phyloP scores from a whole-genome alignment of 2,797 vertebrate genomes.

The Periparus ater region DNA sequence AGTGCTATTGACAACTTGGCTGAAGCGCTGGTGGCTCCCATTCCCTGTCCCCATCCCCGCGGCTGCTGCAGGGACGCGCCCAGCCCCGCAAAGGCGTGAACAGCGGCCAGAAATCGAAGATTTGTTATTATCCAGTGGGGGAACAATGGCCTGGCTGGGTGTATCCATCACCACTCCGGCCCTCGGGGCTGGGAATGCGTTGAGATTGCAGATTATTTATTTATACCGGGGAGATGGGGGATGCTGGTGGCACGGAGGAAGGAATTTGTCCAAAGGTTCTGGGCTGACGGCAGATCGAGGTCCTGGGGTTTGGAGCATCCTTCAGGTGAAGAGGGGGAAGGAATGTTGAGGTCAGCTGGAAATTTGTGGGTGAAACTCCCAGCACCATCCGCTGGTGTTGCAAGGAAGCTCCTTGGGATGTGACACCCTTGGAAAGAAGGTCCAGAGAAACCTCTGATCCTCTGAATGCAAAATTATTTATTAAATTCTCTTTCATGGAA shows the following conservation, averaged over 20 bases:
- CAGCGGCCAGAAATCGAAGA: constrained; percentile 24
- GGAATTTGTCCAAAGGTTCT: neutral
- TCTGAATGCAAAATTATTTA: neutral
- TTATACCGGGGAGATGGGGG: neutral
- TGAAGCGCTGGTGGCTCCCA: neutral
- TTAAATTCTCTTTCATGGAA: neutral
- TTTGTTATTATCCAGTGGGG: constrained; percentile 37
- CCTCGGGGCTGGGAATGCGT: neutral
- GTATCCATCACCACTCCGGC: constrained; percentile 9
- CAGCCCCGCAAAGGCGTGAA: neutral
- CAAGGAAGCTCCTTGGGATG: neutral
- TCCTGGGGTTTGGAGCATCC: neutral
- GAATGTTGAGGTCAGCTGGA: neutral
- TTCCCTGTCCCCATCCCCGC: neutral
- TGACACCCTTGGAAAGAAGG: neutral
- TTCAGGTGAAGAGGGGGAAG: neutral
- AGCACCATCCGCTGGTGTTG: neutral
- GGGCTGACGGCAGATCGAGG: neutral
- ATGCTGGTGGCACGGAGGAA: neutral
- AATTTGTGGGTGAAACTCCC: neutral
- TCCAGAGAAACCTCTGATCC: neutral
- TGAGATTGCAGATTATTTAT: constrained; percentile 31
- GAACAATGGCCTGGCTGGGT: constrained; percentile 24
- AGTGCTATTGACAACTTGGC: neutral
- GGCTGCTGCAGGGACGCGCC: neutral